Conservation (phyloP, 2,113 vertebrate species). For the Esox niger region DNA sequence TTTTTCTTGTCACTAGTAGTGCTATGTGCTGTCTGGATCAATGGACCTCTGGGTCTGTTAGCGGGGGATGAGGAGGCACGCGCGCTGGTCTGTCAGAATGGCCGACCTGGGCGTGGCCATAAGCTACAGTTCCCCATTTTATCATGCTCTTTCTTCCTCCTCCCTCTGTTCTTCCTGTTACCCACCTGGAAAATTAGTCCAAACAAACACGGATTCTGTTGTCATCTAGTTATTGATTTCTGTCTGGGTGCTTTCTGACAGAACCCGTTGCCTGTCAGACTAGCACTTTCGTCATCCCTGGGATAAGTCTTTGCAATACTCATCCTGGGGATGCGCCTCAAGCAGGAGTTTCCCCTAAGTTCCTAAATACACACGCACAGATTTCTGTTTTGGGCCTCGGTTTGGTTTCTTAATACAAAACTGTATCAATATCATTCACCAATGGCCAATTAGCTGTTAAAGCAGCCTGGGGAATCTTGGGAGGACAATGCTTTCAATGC, state of each 20-base stretch:
- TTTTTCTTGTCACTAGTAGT: conserved; percentile 21
- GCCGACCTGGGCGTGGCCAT: conserved; percentile 42
- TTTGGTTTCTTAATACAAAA: background rate
- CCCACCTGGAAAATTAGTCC: conserved; percentile 48
- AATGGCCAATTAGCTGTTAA: no score
- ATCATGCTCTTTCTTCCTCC: conserved; percentile 12
- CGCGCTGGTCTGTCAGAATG: conserved; percentile 2
- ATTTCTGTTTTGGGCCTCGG: background rate
- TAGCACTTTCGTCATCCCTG: background rate
- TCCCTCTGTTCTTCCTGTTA: conserved; percentile 11
- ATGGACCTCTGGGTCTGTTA: conserved; percentile 1
- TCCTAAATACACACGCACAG: background rate
- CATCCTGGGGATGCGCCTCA: background rate
- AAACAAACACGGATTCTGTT: conserved; percentile 55
- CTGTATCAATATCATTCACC: no score
- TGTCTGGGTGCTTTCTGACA: no score
- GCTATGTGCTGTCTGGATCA: conserved; percentile 16
- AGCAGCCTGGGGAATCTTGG: no score
- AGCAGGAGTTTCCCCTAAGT: conserved; percentile 1
- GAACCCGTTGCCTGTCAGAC: background rate
- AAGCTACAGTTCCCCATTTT: conserved; percentile 38
- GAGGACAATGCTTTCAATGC: no score
- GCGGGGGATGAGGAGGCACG: background rate
- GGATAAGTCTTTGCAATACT: background rate
- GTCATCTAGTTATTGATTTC: no score